Conservation (phyloP, 2,113 vertebrate species). For the Bolborhynchus lineola region DNA sequence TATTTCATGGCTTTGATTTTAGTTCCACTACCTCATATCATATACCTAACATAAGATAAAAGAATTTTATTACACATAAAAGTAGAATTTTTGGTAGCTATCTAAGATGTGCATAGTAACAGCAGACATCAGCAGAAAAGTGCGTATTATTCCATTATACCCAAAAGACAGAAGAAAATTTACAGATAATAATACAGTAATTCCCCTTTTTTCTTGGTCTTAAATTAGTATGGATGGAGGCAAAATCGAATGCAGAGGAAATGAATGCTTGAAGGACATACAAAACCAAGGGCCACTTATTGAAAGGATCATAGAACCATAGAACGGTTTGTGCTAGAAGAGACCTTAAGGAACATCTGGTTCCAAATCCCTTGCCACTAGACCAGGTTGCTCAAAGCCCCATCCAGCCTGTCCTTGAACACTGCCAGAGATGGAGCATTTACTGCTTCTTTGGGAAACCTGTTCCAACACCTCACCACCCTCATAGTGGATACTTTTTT, state of each 20-base stretch:
- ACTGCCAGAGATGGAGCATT: background rate
- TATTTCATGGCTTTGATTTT: background rate
- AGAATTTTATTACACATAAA: background rate
- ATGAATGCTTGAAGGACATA: background rate
- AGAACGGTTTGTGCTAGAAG: background rate
- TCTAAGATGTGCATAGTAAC: background rate
- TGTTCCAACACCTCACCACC: background rate
- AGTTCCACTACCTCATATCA: background rate
- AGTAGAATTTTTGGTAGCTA: background rate
- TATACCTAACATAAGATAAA: background rate
- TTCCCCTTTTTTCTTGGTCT: background rate
- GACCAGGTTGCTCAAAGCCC: background rate
- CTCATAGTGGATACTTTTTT: background rate
- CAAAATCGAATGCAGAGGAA: background rate
- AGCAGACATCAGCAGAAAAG: background rate
- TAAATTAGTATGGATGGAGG: background rate
- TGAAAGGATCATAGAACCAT: background rate
- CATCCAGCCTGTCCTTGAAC: background rate
- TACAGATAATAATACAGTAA: background rate
- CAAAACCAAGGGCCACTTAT: background rate
- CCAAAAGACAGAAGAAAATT: background rate
- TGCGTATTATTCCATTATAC: background rate
- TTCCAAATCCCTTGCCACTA: background rate
- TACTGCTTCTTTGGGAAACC: background rate
- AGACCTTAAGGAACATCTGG: background rate